Evolutionary conservation across 2,113 vertebrate genomes (phyloP), one percentile per base, ranked within the genome.

Genomic region (Phycodurus eques): DNA sequence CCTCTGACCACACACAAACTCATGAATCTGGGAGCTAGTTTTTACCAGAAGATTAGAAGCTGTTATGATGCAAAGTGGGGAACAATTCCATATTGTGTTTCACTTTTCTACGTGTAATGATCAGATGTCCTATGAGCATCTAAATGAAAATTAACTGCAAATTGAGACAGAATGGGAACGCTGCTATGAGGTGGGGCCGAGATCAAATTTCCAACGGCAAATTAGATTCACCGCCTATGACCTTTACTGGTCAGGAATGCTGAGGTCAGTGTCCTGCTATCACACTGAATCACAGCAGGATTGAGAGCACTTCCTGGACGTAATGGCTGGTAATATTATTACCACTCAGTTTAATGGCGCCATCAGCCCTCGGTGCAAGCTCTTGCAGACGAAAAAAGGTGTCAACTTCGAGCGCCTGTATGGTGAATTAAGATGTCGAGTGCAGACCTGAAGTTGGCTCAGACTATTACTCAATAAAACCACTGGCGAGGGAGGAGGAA

Each of bases 241-340:
- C 84, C 81, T 81, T 86, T 74, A 8, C n/a, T 73, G 75, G 14
- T 15, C 67, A 77, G 69, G 76, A 78, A 71, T 75, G 78, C 71
- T 61, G 67, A 77, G 80, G 78, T 84, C 78, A 71, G 73, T 70
- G 71, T 66, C 69, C 53, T 57, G 59, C 68, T 72, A 20, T 76
- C 66, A 15, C 4, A 4, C 49, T 3, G 57, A 63, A 78, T 71
- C 46, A 19, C 51, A 66, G 70, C 61, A 65, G 67, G 66, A 70
- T 71, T 70, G 71, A 64, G 61, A 53, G 78, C 70, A 67, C 70
- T 82, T 84, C 75, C 76, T 78, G 76, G 63, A 47, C 83, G 64
- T 81, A 78, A 79, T 77, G 74, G 66, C 71, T 73, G 76, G 57
- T 81, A 74, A 81, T 80, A 75, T 81, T 83, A 84, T 84, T 73